phyloP scores from a whole-genome alignment of 2,113 vertebrate species.

The Odontophorus gujanensis region DNA sequence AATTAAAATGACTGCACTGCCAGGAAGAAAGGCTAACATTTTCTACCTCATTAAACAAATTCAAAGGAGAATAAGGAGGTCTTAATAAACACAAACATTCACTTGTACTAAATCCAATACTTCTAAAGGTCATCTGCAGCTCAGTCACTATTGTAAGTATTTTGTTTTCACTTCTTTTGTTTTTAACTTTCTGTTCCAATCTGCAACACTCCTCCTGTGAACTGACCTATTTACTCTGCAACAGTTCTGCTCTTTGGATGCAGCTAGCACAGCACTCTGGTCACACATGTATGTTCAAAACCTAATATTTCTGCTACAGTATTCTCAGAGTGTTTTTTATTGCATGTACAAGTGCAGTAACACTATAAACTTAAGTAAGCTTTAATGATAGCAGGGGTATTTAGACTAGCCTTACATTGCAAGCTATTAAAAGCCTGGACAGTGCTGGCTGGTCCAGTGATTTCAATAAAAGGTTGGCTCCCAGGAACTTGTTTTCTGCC shows the following conservation, averaged over 20 bases:
- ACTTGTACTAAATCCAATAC: conserved; percentile 23
- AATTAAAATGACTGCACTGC: conserved; percentile 31
- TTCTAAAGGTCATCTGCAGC: conserved; percentile 32
- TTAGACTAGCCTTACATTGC: neutral
- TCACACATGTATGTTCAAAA: neutral
- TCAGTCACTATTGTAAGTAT: conserved; percentile 12
- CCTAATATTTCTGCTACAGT: neutral
- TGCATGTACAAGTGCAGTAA: neutral
- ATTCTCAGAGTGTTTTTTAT: neutral
- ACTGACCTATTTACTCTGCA: conserved; percentile 30
- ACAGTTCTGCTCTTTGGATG: conserved; percentile 1
- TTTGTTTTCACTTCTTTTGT: conserved; percentile 6
- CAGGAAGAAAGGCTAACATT: neutral
- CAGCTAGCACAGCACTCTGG: neutral
- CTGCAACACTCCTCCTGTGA: conserved; percentile 9
- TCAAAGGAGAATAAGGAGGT: conserved; percentile 22
- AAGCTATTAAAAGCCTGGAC: neutral
- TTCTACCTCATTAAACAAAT: conserved; percentile 32
- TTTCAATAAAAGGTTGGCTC: neutral
- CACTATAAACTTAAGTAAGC: neutral
- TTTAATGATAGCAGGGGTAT: neutral
- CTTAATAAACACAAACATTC: conserved; percentile 11
- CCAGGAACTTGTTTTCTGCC: neutral
- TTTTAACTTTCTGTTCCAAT: conserved; percentile 22
- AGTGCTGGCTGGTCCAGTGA: neutral